A percentile compares a stretch with the other conserved stretches of the same genome.
Conservation (phyloP, 2,888 invertebrate genomes). For the Drosophila nigritarsus region DNA sequence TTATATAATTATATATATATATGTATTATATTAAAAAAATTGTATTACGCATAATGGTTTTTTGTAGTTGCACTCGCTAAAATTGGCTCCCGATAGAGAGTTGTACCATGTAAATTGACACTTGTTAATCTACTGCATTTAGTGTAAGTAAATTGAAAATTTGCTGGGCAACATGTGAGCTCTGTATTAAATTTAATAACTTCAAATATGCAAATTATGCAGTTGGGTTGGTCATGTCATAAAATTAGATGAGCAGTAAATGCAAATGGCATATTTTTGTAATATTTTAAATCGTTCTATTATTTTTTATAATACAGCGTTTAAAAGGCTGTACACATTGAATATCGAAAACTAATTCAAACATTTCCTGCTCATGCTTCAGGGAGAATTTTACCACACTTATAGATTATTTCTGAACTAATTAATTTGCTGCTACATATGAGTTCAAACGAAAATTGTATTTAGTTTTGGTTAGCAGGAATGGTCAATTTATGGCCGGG, state of each 20-base stretch:
- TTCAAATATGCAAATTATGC: conserved; percentile 34
- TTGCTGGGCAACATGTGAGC: neutral
- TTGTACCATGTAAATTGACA: conserved; percentile 53
- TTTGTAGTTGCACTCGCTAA: conserved; percentile 31
- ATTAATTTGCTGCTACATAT: neutral
- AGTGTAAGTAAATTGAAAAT: conserved; percentile 61
- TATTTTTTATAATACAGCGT: conserved; percentile 10
- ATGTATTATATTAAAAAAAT: conserved; percentile 1
- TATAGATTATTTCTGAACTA: neutral
- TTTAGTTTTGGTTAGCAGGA: conserved; percentile 19
- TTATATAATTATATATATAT: conserved; percentile 10
- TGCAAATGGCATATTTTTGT: conserved; percentile 7
- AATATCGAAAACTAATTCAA: conserved; percentile 15
- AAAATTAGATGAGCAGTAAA: conserved; percentile 4
- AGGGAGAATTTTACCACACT: neutral
- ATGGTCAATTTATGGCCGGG: conserved; percentile 14
- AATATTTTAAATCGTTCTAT: neutral
- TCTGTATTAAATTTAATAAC: conserved; percentile 19
- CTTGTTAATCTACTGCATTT: conserved; percentile 74
- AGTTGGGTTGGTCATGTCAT: conserved; percentile 12
- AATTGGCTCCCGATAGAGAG: conserved; percentile 6
- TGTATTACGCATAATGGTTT: conserved; percentile 45
- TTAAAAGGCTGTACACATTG: conserved; percentile 14
- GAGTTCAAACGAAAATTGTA: conserved; percentile 1
- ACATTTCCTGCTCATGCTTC: neutral